phyloP scores from a whole-genome alignment of 2,888 invertebrate species.

The Enchytraeus crypticus region DNA sequence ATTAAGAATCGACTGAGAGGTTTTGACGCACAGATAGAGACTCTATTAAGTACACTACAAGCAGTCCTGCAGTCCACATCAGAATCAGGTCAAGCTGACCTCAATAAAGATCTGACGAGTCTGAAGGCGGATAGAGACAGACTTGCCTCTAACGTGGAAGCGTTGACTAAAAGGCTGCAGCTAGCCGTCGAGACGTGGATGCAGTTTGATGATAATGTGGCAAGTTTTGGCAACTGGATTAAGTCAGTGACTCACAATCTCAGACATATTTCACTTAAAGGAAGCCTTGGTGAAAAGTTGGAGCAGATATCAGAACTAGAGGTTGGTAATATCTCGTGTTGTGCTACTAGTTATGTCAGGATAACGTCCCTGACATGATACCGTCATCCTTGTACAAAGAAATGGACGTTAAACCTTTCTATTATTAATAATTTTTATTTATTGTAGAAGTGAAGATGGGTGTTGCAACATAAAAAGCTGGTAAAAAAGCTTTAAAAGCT shows the following conservation, averaged over 20 bases:
- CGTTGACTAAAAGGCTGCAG: conserved; percentile 55
- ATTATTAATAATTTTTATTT: no score
- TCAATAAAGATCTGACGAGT: conserved; percentile 72
- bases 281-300: conserved; percentile 38
- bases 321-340: conserved; percentile 13
- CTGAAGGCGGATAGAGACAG: conserved; percentile 77
- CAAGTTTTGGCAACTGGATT: conserved; percentile 76
- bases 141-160: conserved; percentile 31
- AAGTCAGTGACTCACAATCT: conserved; percentile 76
- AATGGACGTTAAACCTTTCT: no score
- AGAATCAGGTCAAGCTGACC: conserved; percentile 15
- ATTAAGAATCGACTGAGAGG: conserved; percentile 52
- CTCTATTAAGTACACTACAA: conserved; percentile 2
- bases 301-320: conserved; percentile 46
- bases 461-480: no score
- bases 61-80: conserved; percentile 15
- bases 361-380: no score
- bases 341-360: not conserved
- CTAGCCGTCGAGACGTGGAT: conserved; percentile 79
- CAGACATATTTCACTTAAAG: conserved; percentile 49
- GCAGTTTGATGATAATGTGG: conserved; percentile 78
- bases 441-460: no score
- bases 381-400: no score
- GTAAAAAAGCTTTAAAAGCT: no score
- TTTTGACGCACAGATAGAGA: conserved; percentile 60